phyloP scores from a whole-genome alignment of 2,113 vertebrate genomes.

The Plotosus lineatus region DNA sequence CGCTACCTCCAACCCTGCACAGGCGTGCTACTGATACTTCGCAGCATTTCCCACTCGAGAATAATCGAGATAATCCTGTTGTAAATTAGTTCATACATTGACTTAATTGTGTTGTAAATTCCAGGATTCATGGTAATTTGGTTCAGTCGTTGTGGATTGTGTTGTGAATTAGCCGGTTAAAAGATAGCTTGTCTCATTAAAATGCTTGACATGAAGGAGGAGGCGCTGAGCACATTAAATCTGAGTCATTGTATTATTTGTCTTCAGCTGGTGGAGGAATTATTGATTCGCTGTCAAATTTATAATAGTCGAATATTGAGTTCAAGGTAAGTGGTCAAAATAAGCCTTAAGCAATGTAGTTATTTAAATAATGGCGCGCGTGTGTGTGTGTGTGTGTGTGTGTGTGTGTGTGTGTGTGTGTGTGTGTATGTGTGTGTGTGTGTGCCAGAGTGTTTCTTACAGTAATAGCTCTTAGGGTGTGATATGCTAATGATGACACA shows the following conservation, averaged over 20 bases:
- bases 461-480: slow-evolving; percentile 33
- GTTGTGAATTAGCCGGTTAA: slow-evolving; percentile 48
- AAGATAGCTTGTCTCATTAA: slow-evolving; percentile 47
- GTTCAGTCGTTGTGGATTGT: slow-evolving; percentile 41
- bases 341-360: slow-evolving; percentile 15
- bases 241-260: slow-evolving; percentile 45
- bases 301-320: slow-evolving; percentile 24
- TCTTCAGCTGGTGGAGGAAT: slow-evolving; percentile 18
- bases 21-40: slow-evolving; percentile 41
- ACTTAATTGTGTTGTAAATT: slow-evolving; percentile 51
- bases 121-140: slow-evolving; percentile 50
- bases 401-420: slow-evolving; percentile 18
- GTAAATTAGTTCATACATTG: slow-evolving; percentile 44
- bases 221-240: slow-evolving; percentile 37
- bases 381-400: neutral
- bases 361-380: slow-evolving; percentile 12
- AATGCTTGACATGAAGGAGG: slow-evolving; percentile 48
- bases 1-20: slow-evolving; percentile 10
- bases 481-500: slow-evolving; percentile 47
- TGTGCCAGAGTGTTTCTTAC: too few species aligned
- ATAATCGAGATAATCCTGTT: slow-evolving; percentile 53
- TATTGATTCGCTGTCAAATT: slow-evolving; percentile 13
- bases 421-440: slow-evolving; percentile 3
- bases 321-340: slow-evolving; percentile 36
- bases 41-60: slow-evolving; percentile 41